These are phyloP conservation scores for Drosophila eugracilis DNA, from an alignment of 1,140 invertebrate species.

Conservation along the genomic window DNA sequence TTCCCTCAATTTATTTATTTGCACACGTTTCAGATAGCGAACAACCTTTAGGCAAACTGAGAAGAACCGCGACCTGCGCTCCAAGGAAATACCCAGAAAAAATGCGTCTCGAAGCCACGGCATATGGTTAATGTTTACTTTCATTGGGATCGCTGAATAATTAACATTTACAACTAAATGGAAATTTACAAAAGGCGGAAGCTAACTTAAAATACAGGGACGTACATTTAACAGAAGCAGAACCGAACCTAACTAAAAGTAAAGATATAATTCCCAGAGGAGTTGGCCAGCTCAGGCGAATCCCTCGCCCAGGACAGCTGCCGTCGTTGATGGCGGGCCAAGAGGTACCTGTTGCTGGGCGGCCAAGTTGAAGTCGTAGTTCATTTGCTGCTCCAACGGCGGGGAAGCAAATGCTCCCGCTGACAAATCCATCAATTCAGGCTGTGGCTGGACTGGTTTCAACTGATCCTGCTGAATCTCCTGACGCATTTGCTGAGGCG, in stretches of 20 bases:
- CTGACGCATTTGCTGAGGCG: slow-evolving; percentile 75
- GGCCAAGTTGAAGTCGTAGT: slow-evolving; percentile 70
- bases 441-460: slow-evolving; percentile 48
- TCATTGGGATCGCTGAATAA: slow-evolving; percentile 28
- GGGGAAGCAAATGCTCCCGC: slow-evolving; percentile 63
- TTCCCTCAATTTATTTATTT: neutral
- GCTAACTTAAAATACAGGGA: slow-evolving; percentile 38
- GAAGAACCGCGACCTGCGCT: neutral
- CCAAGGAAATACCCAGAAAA: neutral
- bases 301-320: slow-evolving; percentile 53
- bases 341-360: slow-evolving; percentile 62
- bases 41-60: neutral
- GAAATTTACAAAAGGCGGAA: slow-evolving; percentile 50
- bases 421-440: slow-evolving; percentile 70
- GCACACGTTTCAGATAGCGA: neutral
- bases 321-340: slow-evolving; percentile 59
- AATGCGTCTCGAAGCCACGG: neutral
- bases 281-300: slow-evolving; percentile 36
- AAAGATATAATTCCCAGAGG: slow-evolving; percentile 16
- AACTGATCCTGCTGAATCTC: slow-evolving; percentile 49
- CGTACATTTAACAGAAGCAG: slow-evolving; percentile 27
- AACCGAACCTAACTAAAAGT: slow-evolving; percentile 40
- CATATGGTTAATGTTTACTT: slow-evolving; percentile 30
- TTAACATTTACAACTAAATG: slow-evolving; percentile 28
- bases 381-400: slow-evolving; percentile 63